A percentile compares a stretch with the other conserved stretches of the same genome.
Evolutionary conservation across 2,888 invertebrate species (phyloP).

Genomic region (Drosophila conformis): DNA sequence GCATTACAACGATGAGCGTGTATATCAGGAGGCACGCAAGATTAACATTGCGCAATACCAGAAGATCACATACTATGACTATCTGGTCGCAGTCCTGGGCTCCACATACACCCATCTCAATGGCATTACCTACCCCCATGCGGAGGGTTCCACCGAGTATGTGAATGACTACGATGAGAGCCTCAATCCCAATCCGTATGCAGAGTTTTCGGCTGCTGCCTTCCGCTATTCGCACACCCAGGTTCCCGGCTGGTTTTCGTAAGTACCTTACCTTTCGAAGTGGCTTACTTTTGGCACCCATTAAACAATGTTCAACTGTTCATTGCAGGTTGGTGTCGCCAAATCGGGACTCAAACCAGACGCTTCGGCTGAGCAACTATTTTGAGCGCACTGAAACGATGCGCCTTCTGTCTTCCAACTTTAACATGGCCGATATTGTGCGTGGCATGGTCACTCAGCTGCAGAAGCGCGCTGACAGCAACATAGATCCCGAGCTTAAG

Average conservation of each 20-base stretch:
- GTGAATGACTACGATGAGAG: conserved; percentile 86
- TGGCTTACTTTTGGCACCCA: not conserved
- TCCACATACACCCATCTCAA: conserved; percentile 67
- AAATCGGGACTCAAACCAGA: conserved; percentile 69
- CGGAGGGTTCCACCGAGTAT: conserved; percentile 73
- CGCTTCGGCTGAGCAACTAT: conserved; percentile 76
- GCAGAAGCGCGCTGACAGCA: conserved; percentile 90
- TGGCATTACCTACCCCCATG: conserved; percentile 66
- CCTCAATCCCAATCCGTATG: conserved; percentile 86
- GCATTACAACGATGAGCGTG: conserved; percentile 85
- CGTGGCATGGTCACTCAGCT: conserved; percentile 91
- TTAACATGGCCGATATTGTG: conserved; percentile 88
- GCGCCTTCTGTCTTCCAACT: conserved; percentile 80
- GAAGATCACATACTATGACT: conserved; percentile 86
- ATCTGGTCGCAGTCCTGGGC: conserved; percentile 84
- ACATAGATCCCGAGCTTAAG: conserved; percentile 86
- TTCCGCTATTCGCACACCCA: conserved; percentile 87
- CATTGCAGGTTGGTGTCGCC: conserved; percentile 69
- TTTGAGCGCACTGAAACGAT: conserved; percentile 68
- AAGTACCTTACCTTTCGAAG: conserved; percentile 52
- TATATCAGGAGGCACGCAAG: conserved; percentile 85
- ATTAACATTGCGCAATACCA: conserved; percentile 86
- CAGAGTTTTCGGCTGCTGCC: conserved; percentile 87
- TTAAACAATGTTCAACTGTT: not conserved
- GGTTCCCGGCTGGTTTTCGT: conserved; percentile 86